Evolutionary conservation across 2,888 invertebrate species (phyloP).

Genomic region (Chalcosyrphus nemorum): DNA sequence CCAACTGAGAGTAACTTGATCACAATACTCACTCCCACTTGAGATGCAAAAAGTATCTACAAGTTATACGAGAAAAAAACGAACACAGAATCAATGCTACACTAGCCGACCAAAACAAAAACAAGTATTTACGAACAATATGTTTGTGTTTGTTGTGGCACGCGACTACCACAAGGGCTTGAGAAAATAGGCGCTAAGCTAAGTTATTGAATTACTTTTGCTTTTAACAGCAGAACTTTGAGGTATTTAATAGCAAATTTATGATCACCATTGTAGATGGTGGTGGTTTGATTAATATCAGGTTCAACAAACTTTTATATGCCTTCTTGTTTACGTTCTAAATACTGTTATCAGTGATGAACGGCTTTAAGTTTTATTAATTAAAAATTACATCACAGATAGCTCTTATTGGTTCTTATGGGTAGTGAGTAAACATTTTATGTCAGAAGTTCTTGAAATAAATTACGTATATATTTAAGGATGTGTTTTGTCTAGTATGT

Average conservation of each 20-base stretch:
- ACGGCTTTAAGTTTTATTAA: slow-evolving; percentile 8
- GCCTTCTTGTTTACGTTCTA: background rate
- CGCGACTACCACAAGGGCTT: slow-evolving; percentile 15
- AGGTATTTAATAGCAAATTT: background rate
- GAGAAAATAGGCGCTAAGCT: background rate
- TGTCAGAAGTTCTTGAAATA: background rate
- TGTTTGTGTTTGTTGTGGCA: slow-evolving; percentile 21
- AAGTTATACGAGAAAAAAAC: background rate
- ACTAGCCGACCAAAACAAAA: background rate
- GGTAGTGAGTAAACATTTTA: background rate
- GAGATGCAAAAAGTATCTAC: slow-evolving; percentile 15
- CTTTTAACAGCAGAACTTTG: background rate
- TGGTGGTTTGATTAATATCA: background rate
- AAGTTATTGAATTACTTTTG: background rate
- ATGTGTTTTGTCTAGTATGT: background rate
- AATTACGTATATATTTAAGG: too few species aligned
- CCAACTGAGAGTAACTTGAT: background rate
- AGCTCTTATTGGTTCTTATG: background rate
- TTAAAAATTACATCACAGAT: slow-evolving; percentile 1
- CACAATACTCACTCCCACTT: background rate
- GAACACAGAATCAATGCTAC: background rate
- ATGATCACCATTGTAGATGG: background rate
- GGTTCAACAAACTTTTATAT: slow-evolving; percentile 40
- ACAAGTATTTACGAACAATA: background rate
- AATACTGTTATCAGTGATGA: slow-evolving; percentile 1